These are phyloP conservation scores for Crax fasciolata DNA, from an alignment of 2,797 vertebrate genomes.

Conservation along the genomic window DNA sequence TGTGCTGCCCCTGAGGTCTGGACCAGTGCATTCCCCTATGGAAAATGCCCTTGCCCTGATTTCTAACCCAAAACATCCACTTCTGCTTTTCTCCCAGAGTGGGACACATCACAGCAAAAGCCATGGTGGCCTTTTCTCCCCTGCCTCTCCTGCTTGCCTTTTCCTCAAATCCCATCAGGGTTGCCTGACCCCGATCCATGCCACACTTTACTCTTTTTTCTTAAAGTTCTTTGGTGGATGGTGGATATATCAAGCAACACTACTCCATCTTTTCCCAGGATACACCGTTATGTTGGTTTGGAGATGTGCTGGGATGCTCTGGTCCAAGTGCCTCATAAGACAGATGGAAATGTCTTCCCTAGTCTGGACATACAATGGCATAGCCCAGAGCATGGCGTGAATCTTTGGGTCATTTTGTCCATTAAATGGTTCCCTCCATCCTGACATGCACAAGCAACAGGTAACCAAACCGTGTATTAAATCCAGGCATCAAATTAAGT, in stretches of 20 bases:
- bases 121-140: background rate
- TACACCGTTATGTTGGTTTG: fast-evolving
- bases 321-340: background rate
- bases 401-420: background rate
- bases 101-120: background rate
- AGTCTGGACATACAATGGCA: fast-evolving
- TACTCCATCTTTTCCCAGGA: background rate
- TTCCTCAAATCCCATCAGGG: background rate
- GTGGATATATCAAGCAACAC: background rate
- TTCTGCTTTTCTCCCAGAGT: background rate
- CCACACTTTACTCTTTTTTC: background rate
- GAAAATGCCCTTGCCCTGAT: background rate
- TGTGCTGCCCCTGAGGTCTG: fast-evolving
- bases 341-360: background rate
- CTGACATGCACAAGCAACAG: background rate
- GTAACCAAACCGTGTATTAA: background rate
- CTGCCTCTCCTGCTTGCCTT: background rate
- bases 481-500: background rate
- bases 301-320: background rate
- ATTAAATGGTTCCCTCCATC: background rate
- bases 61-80: background rate
- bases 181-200: background rate
- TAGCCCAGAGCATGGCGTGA: background rate
- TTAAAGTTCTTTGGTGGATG: background rate
- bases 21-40: background rate